phyloP scores from a whole-genome alignment of 2,797 vertebrate genomes.

The Leucoraja ocellata region DNA sequence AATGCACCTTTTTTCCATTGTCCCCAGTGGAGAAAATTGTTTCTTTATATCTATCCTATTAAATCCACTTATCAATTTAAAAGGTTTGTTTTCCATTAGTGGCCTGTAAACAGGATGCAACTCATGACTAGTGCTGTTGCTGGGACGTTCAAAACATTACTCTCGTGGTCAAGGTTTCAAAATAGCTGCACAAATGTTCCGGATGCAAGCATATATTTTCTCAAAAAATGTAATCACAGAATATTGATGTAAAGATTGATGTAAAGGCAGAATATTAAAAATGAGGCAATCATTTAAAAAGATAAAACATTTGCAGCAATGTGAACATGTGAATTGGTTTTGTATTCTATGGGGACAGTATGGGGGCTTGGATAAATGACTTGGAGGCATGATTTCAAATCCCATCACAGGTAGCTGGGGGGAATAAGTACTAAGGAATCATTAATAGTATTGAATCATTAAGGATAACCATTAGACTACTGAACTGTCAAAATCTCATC shows the following conservation, averaged over 20 bases:
- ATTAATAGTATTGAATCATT: too few relatives aligned
- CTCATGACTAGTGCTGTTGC: background rate
- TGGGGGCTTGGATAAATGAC: too few relatives aligned
- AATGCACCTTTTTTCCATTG: background rate
- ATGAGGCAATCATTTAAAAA: background rate
- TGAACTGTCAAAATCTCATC: too few relatives aligned
- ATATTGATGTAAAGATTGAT: background rate
- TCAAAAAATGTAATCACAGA: background rate
- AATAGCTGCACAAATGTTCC: background rate
- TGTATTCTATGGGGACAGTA: background rate
- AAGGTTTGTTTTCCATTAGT: background rate
- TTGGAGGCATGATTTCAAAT: too few relatives aligned
- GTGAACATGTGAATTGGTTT: background rate
- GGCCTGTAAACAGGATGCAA: background rate
- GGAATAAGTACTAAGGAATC: too few relatives aligned
- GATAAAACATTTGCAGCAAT: background rate
- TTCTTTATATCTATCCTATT: too few relatives aligned
- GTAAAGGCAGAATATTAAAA: background rate
- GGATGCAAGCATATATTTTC: background rate
- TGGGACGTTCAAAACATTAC: background rate
- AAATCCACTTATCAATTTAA: background rate
- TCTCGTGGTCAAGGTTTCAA: background rate
- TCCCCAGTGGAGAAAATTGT: background rate
- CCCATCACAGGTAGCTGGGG: too few relatives aligned
- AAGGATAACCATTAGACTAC: too few relatives aligned